A percentile compares a stretch with the other conserved stretches of the same genome.
Evolutionary conservation across 1,140 invertebrate species (phyloP).

Genomic region (Atta colombica): DNA sequence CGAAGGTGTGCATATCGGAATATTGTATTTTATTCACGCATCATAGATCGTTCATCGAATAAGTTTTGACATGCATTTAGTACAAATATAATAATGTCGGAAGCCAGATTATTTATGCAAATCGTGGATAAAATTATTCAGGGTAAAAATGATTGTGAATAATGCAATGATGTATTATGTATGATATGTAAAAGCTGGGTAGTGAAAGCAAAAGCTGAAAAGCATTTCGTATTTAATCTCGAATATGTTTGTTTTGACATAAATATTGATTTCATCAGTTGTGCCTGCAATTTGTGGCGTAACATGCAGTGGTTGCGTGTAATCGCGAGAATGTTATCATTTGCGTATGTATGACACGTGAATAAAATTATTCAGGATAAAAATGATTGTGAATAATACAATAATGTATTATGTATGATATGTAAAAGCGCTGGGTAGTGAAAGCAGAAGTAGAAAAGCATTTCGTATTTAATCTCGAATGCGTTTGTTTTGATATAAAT

Average conservation of each 20-base stretch:
- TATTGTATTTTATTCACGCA: conserved; percentile 8
- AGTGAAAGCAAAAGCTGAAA: neutral
- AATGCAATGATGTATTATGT: neutral
- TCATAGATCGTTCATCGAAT: neutral
- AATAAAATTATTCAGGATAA: neutral
- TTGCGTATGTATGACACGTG: conserved; percentile 71
- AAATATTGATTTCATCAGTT: conserved; percentile 42
- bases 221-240: neutral
- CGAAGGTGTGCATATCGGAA: neutral
- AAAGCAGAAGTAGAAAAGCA: conserved; percentile 9
- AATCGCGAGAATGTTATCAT: conserved; percentile 53
- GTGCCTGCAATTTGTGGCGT: conserved; percentile 42
- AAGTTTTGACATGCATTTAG: neutral
- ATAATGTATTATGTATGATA: conserved; percentile 5
- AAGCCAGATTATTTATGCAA: conserved; percentile 1
- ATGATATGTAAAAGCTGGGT: conserved; percentile 22
- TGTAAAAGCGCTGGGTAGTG: neutral
- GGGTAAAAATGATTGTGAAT: neutral
- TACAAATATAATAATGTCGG: neutral
- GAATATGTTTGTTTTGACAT: conserved; percentile 18
- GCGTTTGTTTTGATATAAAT: conserved; percentile 29
- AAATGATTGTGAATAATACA: conserved; percentile 1
- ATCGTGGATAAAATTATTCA: neutral
- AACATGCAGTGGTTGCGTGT: conserved; percentile 34
- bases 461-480: neutral